phyloP scores from a whole-genome alignment of 2,113 vertebrate genomes.

The Megalops atlanticus region DNA sequence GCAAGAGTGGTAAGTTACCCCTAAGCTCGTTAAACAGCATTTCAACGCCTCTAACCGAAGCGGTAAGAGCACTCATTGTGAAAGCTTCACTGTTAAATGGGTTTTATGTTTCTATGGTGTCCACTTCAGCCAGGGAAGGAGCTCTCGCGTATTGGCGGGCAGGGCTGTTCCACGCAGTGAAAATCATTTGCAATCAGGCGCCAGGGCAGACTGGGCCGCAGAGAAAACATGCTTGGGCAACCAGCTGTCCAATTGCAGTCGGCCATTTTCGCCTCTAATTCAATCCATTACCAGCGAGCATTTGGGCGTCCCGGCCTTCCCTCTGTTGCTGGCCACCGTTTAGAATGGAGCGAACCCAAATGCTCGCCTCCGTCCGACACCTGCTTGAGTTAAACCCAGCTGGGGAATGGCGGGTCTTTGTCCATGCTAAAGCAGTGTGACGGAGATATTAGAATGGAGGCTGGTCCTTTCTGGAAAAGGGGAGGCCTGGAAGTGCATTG shows the following conservation, averaged over 20 bases:
- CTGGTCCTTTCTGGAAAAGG: background rate
- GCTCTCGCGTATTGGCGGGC: background rate
- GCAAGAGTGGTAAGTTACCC: conserved; percentile 15
- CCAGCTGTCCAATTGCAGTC: background rate
- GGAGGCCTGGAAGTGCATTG: background rate
- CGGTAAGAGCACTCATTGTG: background rate
- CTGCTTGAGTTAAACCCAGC: conserved; percentile 25
- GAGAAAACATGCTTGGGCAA: background rate
- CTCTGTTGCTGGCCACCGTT: conserved; percentile 16
- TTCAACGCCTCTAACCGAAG: background rate
- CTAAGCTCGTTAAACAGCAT: background rate
- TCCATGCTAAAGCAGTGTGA: conserved; percentile 29
- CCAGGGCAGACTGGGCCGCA: background rate
- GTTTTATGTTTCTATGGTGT: background rate
- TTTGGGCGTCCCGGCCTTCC: background rate
- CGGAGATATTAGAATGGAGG: conserved; percentile 32
- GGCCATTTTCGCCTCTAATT: background rate
- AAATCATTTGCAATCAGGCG: background rate
- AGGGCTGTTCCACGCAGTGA: background rate
- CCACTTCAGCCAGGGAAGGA: background rate
- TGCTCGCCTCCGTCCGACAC: conserved; percentile 29
- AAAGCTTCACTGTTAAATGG: background rate
- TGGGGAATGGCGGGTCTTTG: conserved; percentile 35
- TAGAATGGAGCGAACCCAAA: conserved; percentile 28
- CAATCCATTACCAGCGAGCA: background rate